Conservation (phyloP, 2,113 vertebrate species). For the Calyptommatus sinebrachiatus region DNA sequence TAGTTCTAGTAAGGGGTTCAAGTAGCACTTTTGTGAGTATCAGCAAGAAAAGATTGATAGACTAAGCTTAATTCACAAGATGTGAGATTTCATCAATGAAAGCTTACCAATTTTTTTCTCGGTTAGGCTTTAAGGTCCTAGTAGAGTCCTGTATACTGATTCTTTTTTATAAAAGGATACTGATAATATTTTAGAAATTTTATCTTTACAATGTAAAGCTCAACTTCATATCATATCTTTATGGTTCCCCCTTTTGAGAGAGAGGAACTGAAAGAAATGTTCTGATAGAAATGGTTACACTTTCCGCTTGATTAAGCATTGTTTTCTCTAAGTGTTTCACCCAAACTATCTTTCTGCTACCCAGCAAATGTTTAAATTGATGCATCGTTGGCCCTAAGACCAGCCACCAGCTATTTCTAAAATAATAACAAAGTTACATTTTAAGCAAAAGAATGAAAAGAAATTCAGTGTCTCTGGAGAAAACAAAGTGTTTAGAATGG, state of each 20-base stretch:
- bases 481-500: conserved; percentile 38
- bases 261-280: conserved; percentile 78
- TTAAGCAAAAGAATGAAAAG: conserved; percentile 24
- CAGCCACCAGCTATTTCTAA: conserved; percentile 45
- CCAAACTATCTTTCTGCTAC: conserved; percentile 51
- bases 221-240: conserved; percentile 70
- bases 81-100: no score
- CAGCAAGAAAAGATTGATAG: no score
- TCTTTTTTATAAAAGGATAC: conserved; percentile 47
- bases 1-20: no score
- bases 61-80: no score
- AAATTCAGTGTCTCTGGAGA: conserved; percentile 47
- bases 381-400: conserved; percentile 38
- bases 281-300: conserved; percentile 76
- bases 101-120: conserved; percentile 18
- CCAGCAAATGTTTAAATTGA: conserved; percentile 55
- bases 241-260: conserved; percentile 63
- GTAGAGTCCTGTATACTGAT: background rate
- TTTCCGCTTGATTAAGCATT: conserved; percentile 72
- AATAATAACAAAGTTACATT: conserved; percentile 39
- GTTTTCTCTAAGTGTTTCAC: conserved; percentile 71
- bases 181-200: conserved; percentile 57
- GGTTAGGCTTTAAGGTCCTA: conserved; percentile 58
- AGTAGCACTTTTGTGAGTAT: no score
- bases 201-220: conserved; percentile 64